Base-by-base conservation (phyloP, 2,797 vertebrate species). In the Galaxias olidus region DNA sequence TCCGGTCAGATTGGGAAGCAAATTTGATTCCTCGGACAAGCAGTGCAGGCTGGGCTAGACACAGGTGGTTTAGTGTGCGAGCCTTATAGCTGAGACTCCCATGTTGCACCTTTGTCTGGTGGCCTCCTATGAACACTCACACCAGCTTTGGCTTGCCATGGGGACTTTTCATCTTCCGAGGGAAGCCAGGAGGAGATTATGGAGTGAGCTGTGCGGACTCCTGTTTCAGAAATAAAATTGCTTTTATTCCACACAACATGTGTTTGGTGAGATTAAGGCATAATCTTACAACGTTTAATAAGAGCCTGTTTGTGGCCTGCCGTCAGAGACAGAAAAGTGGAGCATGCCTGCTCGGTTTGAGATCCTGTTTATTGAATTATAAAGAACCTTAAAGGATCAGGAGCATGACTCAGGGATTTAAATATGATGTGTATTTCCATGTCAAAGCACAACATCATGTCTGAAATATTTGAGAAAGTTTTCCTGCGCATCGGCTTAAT, bases 201-300 rank as follows among this genome's bases (percentile, higher is more conserved):
- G 61, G 84, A 65, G 83, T 83, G 84, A 91, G 90, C 89, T 86
- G 75, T 69, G 82, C 71, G 82, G 90, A 92, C 91, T 84, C 87
- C 73, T 75, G 87, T 93, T 96, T 94, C 89, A 92, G 85, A 90
- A 94, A 91, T 91, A 93, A 95, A 95, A 95, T 94, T 92, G 92
- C 91, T 96, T 96, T 96, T 93, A 93, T 95, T 95, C 93, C 92
- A 89, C 86, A 90, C 92, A 91, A 93, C 94, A 94, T 94, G 93
- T 96, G 94, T 92, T 95, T 86, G 15, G 77, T 61, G 89, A 93
- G 95, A 96, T 96, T 96, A 95, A 94, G 88, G 90, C 86, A 72
- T 93, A 94, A 94, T 92, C 92, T 93, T 82, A 77, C 86, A 74
- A 79, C 66, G 84, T 89, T 95, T 93, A 93, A 90, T 90, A 87